Evolutionary conservation across 2,113 vertebrate genomes (phyloP), one percentile per base, ranked within the genome.

Genomic region (Scytalopus superciliaris): DNA sequence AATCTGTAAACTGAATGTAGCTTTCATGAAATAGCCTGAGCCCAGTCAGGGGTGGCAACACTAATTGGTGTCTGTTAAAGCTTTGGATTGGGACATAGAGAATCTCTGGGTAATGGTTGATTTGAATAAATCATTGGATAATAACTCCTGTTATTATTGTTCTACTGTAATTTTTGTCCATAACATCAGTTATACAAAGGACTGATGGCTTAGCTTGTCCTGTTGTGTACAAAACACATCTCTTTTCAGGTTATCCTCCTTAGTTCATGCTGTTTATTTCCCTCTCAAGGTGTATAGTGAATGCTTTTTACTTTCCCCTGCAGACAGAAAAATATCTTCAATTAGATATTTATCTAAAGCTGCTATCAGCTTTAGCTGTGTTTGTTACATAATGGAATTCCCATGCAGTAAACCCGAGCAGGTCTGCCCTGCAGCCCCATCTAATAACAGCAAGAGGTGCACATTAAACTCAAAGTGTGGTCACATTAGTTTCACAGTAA

Each of bases 381-480:
- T 64, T 89, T 89, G 49, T 79, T 85, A 62, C 70, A 56, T 27
- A 87, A 78, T 72, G 85, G 87, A 72, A 72, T 69, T 59, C 31
- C 47, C 78, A 35, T 24, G 53, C 85, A 90, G 66, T 59, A 95
- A 81, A 80, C 23, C 45, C 82, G 79, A 68, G 87, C 85, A 94
- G 74, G 22, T 57, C 64, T 93, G 72, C 84, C 86, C 87, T 94
- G 73, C 84, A 87, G 74, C 64, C 67, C 52, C 67, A 14, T 37
- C 76, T 67, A 60, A 33, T 74, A 92, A 75, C 83, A 94, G 92
- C 72, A 62, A 93, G 84, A 62, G 53, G 21, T 19, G 42, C 52
- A 25, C 90, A 86, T 96, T 96, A 93, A 87, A 78, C 80, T 96
- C 91, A 78, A 94, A 93, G 91, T 74, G 16, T 73, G 88, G 21